Evolutionary conservation across 2,888 invertebrate species (phyloP).

Genomic region (Ypsolopha sequella): DNA sequence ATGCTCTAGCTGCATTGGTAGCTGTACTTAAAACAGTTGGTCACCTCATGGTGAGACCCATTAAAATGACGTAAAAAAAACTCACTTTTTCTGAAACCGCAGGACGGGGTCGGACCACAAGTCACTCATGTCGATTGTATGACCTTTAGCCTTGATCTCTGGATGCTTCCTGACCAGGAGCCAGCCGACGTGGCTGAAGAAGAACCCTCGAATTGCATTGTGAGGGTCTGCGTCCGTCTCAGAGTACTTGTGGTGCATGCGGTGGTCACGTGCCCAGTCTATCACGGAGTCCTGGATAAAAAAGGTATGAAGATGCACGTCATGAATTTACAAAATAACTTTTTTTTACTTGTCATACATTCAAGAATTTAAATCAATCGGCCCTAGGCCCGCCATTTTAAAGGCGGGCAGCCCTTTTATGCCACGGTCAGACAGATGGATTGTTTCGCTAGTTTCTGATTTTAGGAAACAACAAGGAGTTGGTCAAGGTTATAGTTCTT

Average conservation of each 20-base stretch:
- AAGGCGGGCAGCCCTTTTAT: too few species aligned
- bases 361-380: too few species aligned
- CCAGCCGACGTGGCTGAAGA: slow-evolving; percentile 97
- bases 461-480: too few species aligned
- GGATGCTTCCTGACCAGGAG: slow-evolving; percentile 91
- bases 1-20: too few species aligned
- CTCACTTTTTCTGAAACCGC: slow-evolving; percentile 87
- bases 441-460: too few species aligned
- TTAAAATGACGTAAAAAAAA: too few species aligned
- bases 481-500: too few species aligned
- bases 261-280: slow-evolving; percentile 86
- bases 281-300: slow-evolving; percentile 75
- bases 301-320: background rate
- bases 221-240: slow-evolving; percentile 96
- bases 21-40: too few species aligned
- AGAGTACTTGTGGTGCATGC: slow-evolving; percentile 92
- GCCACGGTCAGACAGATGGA: too few species aligned
- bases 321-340: background rate
- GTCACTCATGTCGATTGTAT: slow-evolving; percentile 87
- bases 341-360: background rate
- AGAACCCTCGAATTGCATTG: slow-evolving; percentile 93
- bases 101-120: slow-evolving; percentile 84
- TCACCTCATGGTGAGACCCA: too few species aligned
- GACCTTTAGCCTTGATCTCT: slow-evolving; percentile 88
- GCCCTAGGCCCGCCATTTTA: too few species aligned